Base-by-base conservation (phyloP, 2,888 invertebrate species). In the Hydrotaea cyrtoneurina region DNA sequence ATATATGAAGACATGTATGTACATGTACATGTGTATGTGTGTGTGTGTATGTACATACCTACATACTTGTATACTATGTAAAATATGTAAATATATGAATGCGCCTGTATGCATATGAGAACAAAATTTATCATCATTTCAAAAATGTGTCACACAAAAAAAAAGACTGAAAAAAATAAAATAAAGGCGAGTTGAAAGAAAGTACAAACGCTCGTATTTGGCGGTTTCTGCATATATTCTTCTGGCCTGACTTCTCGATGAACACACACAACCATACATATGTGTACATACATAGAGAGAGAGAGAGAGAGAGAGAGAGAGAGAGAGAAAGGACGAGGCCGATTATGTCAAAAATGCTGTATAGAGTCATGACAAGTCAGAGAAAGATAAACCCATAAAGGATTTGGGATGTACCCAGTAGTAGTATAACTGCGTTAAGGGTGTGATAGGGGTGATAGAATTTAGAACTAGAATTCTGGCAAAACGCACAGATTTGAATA, bases 261-360 rank as follows among this genome's bases (percentile, higher is more conserved):
- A 15, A 36, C n/a, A 62, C 7, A 62, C 50, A 50, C 43, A 43
- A n/a, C n/a, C n/a, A n/a, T n/a, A n/a, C n/a, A n/a, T n/a, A n/a
- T n/a, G n/a, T n/a, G n/a, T n/a, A n/a, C n/a, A n/a, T n/a, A n/a
- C n/a, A n/a, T n/a, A n/a, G n/a, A n/a, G n/a, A n/a, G n/a, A n/a
- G n/a, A n/a, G n/a, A n/a, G n/a, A n/a, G n/a, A n/a, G n/a, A n/a
- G n/a, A n/a, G n/a, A n/a, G n/a, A n/a, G n/a, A n/a, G n/a, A n/a
- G n/a, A n/a, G n/a, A n/a, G n/a, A n/a, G n/a, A 66, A 66, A 66
- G 21, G 39, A 39, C 19, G n/a, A 36, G 17, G 53, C n/a, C 62
- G 75, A 80, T 76, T 71, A 80, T 62, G 53, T 62, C 75, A 76
- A 71, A 80, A 71, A 62, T 71, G 59, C 69, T 50, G 46, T 39